Conservation (phyloP, 2,797 vertebrate genomes). For the Antrozous pallidus region DNA sequence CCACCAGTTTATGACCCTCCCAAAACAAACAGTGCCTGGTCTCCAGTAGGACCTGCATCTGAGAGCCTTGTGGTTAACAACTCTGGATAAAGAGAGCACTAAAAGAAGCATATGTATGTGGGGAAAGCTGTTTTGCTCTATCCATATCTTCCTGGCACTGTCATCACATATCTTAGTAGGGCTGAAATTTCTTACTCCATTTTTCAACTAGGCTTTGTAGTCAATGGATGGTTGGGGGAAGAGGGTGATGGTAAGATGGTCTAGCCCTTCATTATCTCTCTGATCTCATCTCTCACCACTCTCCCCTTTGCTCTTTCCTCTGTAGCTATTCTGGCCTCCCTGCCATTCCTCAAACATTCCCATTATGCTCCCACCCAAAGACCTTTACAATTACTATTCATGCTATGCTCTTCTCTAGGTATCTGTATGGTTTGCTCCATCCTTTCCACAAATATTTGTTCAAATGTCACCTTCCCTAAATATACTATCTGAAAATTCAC, state of each 20-base stretch:
- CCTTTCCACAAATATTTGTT: slow-evolving; percentile 8
- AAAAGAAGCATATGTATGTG: not conserved
- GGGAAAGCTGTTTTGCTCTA: not conserved
- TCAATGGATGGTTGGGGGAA: not conserved
- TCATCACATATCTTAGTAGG: not conserved
- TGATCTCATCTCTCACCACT: not conserved
- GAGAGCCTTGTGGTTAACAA: not conserved
- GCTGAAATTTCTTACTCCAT: not conserved
- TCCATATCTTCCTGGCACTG: not conserved
- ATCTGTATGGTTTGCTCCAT: not conserved
- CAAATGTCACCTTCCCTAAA: not conserved
- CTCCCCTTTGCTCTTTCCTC: not conserved
- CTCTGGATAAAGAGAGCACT: not conserved
- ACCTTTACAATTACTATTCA: not conserved
- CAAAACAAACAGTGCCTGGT: slow-evolving; percentile 64
- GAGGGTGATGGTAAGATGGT: not conserved
- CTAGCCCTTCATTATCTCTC: not conserved
- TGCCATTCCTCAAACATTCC: not conserved
- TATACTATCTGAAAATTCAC: not conserved
- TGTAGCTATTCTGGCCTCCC: not conserved
- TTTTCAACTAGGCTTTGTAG: not conserved
- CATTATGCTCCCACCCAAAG: not conserved
- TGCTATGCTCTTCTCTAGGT: not conserved
- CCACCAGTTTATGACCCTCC: slow-evolving; percentile 56
- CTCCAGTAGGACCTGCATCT: not conserved